Conservation (phyloP, 2,113 vertebrate genomes). For the Atractosteus spatula region DNA sequence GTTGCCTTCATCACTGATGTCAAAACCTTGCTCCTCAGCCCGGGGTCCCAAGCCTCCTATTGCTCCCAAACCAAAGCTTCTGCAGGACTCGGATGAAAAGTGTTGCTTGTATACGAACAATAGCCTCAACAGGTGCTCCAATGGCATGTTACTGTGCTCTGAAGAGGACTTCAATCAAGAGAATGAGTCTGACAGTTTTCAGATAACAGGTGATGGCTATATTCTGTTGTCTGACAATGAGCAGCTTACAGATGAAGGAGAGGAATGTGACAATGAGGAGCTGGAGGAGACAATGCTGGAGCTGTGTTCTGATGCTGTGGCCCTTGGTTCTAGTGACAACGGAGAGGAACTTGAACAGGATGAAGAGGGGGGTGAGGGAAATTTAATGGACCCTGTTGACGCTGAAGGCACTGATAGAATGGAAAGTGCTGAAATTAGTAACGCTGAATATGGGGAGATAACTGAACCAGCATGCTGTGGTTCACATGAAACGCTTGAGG, state of each 20-base stretch:
- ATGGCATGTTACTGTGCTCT: constrained; percentile 69
- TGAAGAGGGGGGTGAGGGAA: constrained; percentile 22
- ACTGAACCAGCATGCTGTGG: constrained; percentile 50
- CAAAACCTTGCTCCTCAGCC: constrained; percentile 66
- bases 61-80: constrained; percentile 82
- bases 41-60: constrained; percentile 85
- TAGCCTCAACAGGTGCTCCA: constrained; percentile 65
- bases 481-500: constrained; percentile 54
- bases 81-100: constrained; percentile 59
- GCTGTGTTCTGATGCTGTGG: constrained; percentile 30
- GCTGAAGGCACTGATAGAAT: constrained; percentile 49
- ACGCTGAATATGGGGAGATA: constrained; percentile 37
- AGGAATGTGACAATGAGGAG: constrained; percentile 38
- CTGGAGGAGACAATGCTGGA: too few species aligned
- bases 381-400: constrained; percentile 40
- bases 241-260: constrained; percentile 40
- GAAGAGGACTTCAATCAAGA: constrained; percentile 56
- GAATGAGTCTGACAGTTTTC: constrained; percentile 43
- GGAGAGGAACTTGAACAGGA: constrained; percentile 32
- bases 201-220: constrained; percentile 47
- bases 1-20: constrained; percentile 76
- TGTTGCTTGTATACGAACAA: constrained; percentile 52
- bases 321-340: constrained; percentile 20
- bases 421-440: constrained; percentile 45
- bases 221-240: constrained; percentile 43